phyloP scores from a whole-genome alignment of 1,140 invertebrate species.

The Caenorhabditis briggsae region DNA sequence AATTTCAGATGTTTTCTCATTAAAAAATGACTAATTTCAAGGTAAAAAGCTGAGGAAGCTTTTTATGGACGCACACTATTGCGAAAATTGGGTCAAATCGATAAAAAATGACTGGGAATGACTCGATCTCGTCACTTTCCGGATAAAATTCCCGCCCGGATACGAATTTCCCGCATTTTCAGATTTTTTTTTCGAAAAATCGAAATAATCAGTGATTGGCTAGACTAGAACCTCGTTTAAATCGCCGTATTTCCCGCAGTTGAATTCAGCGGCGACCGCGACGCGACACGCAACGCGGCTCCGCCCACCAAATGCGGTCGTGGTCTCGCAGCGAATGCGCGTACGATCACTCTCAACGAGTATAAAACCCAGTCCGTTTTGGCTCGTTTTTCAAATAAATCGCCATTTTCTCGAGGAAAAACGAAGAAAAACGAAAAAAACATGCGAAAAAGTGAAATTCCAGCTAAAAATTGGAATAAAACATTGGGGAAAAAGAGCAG shows the following conservation, averaged over 20 bases:
- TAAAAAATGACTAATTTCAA: too few species aligned
- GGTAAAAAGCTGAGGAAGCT: too few species aligned
- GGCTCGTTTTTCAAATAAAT: not conserved
- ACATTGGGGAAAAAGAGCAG: too few species aligned
- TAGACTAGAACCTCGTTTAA: constrained; percentile 48
- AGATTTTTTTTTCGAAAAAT: not conserved
- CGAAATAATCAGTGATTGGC: not conserved
- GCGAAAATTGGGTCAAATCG: too few species aligned
- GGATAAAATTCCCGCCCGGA: not conserved
- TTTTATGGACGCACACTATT: too few species aligned
- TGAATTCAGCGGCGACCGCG: constrained; percentile 8
- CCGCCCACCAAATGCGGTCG: not conserved
- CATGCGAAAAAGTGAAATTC: too few species aligned
- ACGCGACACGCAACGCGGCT: constrained; percentile 2
- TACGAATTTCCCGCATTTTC: not conserved
- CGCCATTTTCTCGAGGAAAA: too few species aligned
- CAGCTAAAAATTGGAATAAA: too few species aligned
- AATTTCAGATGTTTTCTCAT: too few species aligned
- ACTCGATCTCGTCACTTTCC: too few species aligned
- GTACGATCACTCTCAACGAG: not conserved
- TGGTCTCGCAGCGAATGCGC: constrained; percentile 5
- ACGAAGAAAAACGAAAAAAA: too few species aligned
- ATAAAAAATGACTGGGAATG: too few species aligned
- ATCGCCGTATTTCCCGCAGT: constrained; percentile 31
- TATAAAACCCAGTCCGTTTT: constrained; percentile 3